Base-by-base conservation (phyloP, 2,113 vertebrate species). In the Carassius gibelio region DNA sequence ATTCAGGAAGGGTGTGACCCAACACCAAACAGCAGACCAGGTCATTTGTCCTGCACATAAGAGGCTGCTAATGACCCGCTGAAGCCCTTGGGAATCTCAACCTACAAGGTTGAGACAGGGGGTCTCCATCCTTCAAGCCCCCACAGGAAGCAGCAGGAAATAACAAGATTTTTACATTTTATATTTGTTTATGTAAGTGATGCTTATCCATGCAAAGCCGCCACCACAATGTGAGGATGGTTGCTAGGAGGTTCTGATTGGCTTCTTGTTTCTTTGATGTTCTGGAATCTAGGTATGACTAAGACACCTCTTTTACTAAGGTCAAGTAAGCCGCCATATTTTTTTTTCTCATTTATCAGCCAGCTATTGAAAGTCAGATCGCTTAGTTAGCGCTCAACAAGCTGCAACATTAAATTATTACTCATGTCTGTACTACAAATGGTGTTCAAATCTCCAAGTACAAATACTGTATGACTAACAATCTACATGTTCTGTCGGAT, bases 1-100 rank as follows among this genome's bases (percentile, higher is more conserved):
- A 26, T 48, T 52, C 85, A 84, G 78, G 90, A 92, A 90, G 88
- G 84, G 26, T 74, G 88, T 90, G 87, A 81, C 62, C 75, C 64
- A 66, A 83, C 62, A 75, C 52, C 59, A 75, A 34, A 30, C 8
- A 10, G 17, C 82, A 79, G 82, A 84, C 84, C 78, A 80, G 81
- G 48, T 42, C 52, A 61, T 72, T 80, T 86, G 50, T 11, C 13
- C 76, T 71, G 55, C 15, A 59, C 76, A 84, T 80, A 42, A 75
- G 83, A 69, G 42, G 30, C 69, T 15, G 11, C 75, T 81, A 84
- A 81, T 84, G 62, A 84, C 76, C 55, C 69, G 36, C 48, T 17
- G 68, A 88, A 55, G 5, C 83, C 72, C 38, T 21, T 48, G 86
- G 78, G 71, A 76, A 34, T 55, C 36, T 72, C 14, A 77, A 34